Evolutionary conservation across 2,888 invertebrate species (phyloP).

Genomic region (Antheraea assamensis): DNA sequence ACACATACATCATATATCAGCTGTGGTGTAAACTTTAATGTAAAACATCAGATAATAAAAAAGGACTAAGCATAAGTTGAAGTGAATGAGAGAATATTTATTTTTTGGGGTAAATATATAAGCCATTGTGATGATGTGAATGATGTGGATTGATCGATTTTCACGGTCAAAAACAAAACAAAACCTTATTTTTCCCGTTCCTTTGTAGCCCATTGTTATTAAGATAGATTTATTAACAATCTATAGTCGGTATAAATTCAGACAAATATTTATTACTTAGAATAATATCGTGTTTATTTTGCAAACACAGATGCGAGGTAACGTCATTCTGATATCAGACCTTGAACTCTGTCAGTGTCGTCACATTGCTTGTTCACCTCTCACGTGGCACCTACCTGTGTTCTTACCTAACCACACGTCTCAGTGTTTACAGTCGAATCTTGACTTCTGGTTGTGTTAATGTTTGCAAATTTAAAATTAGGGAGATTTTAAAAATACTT

Average conservation of each 20-base stretch:
- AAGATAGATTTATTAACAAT: background rate
- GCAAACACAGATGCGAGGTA: conserved; percentile 19
- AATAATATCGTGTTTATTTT: background rate
- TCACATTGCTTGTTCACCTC: conserved; percentile 3
- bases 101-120: no score
- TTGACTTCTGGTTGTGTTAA: conserved; percentile 1
- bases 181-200: no score
- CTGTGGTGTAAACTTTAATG: no score
- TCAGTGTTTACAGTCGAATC: conserved; percentile 4
- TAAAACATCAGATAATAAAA: no score
- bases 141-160: no score
- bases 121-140: no score
- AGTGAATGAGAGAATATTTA: background rate
- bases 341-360: conserved; percentile 19
- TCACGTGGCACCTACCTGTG: conserved; percentile 15
- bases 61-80: background rate
- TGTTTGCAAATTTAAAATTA: background rate
- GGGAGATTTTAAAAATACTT: background rate
- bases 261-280: background rate
- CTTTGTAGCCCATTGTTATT: no score
- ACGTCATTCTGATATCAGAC: conserved; percentile 16
- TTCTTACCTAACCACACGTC: conserved; percentile 11
- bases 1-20: no score
- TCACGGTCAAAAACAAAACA: no score
- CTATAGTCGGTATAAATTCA: background rate